Evolutionary conservation across 2,113 vertebrate genomes (phyloP).

Genomic region (Gorsachius goisagi): DNA sequence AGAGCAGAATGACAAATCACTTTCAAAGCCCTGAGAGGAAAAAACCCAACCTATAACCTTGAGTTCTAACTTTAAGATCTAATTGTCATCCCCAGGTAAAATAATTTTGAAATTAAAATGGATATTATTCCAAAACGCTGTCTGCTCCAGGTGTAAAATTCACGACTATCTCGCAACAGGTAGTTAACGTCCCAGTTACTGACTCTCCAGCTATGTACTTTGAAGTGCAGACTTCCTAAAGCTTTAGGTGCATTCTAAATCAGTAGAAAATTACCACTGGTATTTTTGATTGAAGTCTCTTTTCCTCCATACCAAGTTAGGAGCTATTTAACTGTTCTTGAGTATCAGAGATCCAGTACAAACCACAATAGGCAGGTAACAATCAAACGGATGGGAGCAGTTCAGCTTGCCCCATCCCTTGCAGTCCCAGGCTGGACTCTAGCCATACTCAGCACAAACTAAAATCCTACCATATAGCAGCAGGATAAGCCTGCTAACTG

Average conservation of each 20-base stretch:
- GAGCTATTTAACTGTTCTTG: constrained; percentile 46
- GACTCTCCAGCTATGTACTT: background rate
- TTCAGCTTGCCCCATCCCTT: background rate
- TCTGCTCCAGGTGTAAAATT: background rate
- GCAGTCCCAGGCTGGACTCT: background rate
- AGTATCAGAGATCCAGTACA: background rate
- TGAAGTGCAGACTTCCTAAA: background rate
- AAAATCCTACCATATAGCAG: rapidly evolving
- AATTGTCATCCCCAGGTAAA: background rate
- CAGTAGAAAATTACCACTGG: background rate
- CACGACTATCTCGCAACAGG: background rate
- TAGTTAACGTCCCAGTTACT: background rate
- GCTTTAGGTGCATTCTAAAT: background rate
- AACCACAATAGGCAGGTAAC: background rate
- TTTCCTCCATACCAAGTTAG: background rate
- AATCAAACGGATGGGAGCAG: background rate
- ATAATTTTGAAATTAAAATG: background rate
- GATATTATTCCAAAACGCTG: background rate
- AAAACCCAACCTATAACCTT: background rate
- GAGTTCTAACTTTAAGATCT: background rate
- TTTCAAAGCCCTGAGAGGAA: background rate
- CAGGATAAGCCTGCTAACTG: background rate
- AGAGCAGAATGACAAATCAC: background rate
- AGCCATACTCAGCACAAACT: background rate
- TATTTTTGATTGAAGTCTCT: constrained; percentile 20